phyloP scores from a whole-genome alignment of 2,888 invertebrate genomes.

The Patella ulyssiponensis region DNA sequence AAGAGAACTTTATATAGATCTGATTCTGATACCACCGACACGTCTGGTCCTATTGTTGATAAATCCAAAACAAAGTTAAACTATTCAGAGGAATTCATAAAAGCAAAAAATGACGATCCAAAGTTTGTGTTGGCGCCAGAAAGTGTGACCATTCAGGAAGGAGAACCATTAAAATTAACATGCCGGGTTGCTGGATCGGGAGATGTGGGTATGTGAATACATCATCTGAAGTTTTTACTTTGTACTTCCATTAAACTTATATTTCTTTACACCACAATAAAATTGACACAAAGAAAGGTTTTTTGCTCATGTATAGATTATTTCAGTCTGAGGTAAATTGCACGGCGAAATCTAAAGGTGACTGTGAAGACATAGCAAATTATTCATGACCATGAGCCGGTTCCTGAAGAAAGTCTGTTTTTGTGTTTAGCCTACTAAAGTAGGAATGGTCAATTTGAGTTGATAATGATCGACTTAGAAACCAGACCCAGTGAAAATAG shows the following conservation, averaged over 20 bases:
- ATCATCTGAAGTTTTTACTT: neutral
- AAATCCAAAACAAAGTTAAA: conserved; percentile 37
- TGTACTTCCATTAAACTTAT: neutral
- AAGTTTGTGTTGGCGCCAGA: conserved; percentile 63
- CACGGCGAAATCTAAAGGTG: too few species aligned
- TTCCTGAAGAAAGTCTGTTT: too few species aligned
- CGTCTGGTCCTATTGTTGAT: conserved; percentile 36
- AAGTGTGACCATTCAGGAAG: conserved; percentile 59
- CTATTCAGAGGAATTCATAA: conserved; percentile 53
- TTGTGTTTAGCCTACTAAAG: too few species aligned
- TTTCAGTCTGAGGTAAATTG: too few species aligned
- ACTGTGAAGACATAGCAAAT: too few species aligned
- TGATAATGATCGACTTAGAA: too few species aligned
- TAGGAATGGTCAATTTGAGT: too few species aligned
- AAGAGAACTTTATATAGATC: conserved; percentile 25
- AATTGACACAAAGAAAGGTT: neutral
- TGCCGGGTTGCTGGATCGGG: conserved; percentile 63
- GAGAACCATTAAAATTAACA: conserved; percentile 62
- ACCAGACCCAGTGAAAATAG: too few species aligned
- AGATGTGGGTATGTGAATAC: conserved; percentile 58
- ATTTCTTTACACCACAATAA: neutral
- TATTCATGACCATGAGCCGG: too few species aligned
- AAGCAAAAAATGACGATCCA: conserved; percentile 62
- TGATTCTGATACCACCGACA: conserved; percentile 20
- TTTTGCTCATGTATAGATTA: too few species aligned